Evolutionary conservation across 1,140 invertebrate species (phyloP).

Genomic region (Potamilus streckersoni): DNA sequence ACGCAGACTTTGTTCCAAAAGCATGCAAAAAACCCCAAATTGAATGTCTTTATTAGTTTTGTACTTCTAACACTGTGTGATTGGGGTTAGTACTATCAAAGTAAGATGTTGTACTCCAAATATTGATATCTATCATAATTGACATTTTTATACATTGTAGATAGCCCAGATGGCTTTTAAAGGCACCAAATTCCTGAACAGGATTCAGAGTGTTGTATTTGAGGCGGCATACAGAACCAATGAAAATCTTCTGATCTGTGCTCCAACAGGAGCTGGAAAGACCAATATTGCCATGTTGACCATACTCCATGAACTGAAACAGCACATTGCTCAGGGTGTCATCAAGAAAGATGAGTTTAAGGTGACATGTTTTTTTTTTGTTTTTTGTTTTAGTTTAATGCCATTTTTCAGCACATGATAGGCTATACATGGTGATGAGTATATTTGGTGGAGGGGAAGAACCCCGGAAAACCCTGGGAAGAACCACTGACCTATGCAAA

Average conservation of each 20-base stretch:
- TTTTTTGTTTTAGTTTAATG: conserved; percentile 6
- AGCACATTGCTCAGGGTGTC: conserved; percentile 78
- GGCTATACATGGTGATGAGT: not conserved
- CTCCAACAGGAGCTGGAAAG: conserved; percentile 76
- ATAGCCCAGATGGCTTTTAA: conserved; percentile 75
- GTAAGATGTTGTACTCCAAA: no score
- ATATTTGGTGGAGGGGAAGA: not conserved
- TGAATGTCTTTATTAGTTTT: no score
- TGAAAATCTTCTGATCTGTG: conserved; percentile 87
- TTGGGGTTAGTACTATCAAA: not conserved
- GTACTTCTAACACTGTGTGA: not conserved
- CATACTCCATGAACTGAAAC: conserved; percentile 89
- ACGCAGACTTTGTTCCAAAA: no score
- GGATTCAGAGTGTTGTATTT: conserved; percentile 96
- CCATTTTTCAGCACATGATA: not conserved
- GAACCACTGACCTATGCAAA: no score
- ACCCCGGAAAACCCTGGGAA: no score
- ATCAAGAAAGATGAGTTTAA: conserved; percentile 95
- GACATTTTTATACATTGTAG: conserved; percentile 34
- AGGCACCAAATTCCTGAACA: conserved; percentile 88
- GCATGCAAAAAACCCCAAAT: no score
- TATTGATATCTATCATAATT: not conserved
- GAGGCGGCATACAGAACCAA: conserved; percentile 95
- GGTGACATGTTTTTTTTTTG: conserved; percentile 66
- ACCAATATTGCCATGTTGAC: conserved; percentile 98